A percentile compares a stretch with the other conserved stretches of the same genome.
Conservation (phyloP, 2,797 vertebrate species). For the Menidia menidia region DNA sequence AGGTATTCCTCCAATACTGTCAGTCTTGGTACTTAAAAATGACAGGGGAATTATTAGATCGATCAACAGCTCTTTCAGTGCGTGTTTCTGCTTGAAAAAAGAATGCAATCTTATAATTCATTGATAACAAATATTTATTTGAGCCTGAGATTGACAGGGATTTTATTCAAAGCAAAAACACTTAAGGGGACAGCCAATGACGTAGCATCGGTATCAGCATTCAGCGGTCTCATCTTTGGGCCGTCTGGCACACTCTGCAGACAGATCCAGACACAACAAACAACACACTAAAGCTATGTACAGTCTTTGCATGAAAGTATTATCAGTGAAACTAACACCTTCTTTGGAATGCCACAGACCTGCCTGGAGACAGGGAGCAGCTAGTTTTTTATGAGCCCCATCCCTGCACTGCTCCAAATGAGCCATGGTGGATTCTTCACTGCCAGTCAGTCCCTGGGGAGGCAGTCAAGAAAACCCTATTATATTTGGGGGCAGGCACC, state of each 20-base stretch:
- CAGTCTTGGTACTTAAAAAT: background rate
- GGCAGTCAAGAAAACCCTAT: constrained; percentile 82
- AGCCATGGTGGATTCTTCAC: constrained; percentile 81
- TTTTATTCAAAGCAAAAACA: constrained; percentile 43
- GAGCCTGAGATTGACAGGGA: constrained; percentile 2
- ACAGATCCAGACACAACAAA: constrained; percentile 48
- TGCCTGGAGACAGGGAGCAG: constrained; percentile 76
- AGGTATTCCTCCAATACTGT: background rate
- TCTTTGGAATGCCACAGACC: constrained; percentile 73
- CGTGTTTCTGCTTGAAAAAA: constrained; percentile 9
- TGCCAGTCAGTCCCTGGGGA: constrained; percentile 80
- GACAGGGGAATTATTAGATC: constrained; percentile 8
- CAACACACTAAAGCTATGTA: constrained; percentile 48
- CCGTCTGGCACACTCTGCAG: constrained; percentile 43
- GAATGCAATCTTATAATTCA: constrained; percentile 4
- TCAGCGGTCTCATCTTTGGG: constrained; percentile 9
- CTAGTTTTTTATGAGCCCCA: constrained; percentile 73
- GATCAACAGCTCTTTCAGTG: constrained; percentile 9
- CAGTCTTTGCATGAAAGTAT: constrained; percentile 66
- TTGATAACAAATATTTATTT: constrained; percentile 33
- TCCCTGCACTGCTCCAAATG: constrained; percentile 77
- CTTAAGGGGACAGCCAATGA: constrained; percentile 19
- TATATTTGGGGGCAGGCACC: constrained; percentile 83
- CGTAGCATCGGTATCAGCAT: constrained; percentile 15
- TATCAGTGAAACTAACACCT: constrained; percentile 78